Evolutionary conservation across 2,113 vertebrate species (phyloP).

Genomic region (Tenebrosternarchus preto): DNA sequence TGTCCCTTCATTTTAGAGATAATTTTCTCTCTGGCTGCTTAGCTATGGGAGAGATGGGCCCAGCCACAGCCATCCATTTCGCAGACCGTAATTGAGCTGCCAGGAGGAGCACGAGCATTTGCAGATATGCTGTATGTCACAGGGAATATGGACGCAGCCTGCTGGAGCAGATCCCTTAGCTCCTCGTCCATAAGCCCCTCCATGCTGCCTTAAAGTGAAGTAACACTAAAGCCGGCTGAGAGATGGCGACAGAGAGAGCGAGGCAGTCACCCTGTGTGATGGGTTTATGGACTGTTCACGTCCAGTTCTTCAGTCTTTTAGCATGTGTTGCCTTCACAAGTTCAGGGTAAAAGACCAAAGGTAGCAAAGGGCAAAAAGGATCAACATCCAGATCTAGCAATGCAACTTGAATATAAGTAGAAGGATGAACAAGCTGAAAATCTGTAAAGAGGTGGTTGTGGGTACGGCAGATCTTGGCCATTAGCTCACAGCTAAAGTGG

Average conservation of each 20-base stretch:
- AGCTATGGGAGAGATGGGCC: conserved; percentile 30
- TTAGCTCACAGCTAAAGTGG: background rate
- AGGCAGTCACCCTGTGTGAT: conserved; percentile 53
- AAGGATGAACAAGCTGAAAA: background rate
- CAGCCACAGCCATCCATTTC: conserved; percentile 53
- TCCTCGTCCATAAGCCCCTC: conserved; percentile 42
- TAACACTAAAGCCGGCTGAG: conserved; percentile 29
- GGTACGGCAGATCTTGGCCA: background rate
- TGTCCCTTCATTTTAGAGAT: conserved; percentile 55
- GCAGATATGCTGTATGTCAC: conserved; percentile 48
- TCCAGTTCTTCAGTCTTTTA: background rate
- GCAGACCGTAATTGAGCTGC: conserved; percentile 56
- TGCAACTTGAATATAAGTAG: background rate
- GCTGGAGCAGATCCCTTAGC: conserved; percentile 2
- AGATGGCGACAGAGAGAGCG: conserved; percentile 49
- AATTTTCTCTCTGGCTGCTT: conserved; percentile 48
- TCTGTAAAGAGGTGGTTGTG: background rate
- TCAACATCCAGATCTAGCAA: background rate
- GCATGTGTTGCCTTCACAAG: conserved; percentile 4
- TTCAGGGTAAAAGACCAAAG: background rate
- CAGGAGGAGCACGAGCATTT: conserved; percentile 45
- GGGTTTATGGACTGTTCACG: conserved; percentile 37
- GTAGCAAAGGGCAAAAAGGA: background rate
- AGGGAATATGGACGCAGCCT: conserved; percentile 23
- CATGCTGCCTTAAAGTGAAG: conserved; percentile 30